phyloP scores from a whole-genome alignment of 2,797 vertebrate genomes.

The Eleutherodactylus coqui region DNA sequence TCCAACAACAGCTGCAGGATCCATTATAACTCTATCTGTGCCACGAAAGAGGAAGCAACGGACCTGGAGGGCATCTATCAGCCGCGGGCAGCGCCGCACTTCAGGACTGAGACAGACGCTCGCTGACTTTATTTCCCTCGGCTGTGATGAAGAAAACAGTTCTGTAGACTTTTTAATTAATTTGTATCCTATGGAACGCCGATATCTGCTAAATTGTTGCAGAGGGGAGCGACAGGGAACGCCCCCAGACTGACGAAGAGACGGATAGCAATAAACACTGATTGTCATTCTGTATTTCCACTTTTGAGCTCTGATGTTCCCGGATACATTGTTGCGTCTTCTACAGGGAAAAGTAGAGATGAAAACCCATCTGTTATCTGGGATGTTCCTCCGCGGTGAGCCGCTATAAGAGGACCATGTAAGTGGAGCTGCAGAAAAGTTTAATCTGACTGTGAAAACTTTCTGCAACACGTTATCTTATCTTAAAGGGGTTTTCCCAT shows the following conservation, averaged over 20 bases:
- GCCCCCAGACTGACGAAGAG: background rate
- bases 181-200: background rate
- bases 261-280: background rate
- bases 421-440: too few species aligned
- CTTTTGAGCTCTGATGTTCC: background rate
- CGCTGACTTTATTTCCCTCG: constrained; percentile 35
- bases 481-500: too few species aligned
- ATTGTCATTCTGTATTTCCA: background rate
- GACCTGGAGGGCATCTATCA: constrained; percentile 15
- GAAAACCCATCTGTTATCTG: too few species aligned
- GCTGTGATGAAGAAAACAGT: constrained; percentile 17
- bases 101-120: constrained; percentile 28
- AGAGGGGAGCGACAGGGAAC: background rate
- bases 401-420: too few species aligned
- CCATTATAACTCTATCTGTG: background rate
- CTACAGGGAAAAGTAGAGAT: too few species aligned
- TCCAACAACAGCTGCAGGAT: constrained; percentile 17
- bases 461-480: too few species aligned
- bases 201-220: background rate
- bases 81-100: background rate
- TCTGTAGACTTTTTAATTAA: constrained; percentile 36
- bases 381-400: too few species aligned
- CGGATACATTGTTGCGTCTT: background rate
- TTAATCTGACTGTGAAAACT: too few species aligned
- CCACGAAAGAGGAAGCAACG: background rate